Evolutionary conservation across 2,888 invertebrate genomes (phyloP).

Genomic region (Ypsolopha scabrella): DNA sequence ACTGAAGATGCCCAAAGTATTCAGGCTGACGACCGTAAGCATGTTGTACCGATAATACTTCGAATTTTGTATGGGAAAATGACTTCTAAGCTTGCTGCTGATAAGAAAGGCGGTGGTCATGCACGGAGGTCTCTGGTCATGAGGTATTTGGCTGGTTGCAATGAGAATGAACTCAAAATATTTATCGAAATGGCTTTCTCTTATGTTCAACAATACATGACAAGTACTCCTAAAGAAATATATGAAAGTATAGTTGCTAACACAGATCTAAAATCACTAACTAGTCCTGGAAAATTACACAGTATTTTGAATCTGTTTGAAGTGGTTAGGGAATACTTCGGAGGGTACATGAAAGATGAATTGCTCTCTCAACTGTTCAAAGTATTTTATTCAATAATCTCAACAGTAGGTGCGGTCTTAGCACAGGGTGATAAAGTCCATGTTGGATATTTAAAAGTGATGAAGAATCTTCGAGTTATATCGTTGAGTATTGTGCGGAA

Average conservation of each 20-base stretch:
- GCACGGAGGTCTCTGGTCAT: slow-evolving; percentile 77
- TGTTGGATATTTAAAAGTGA: slow-evolving; percentile 71
- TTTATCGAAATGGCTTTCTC: slow-evolving; percentile 90
- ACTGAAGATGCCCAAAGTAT: slow-evolving; percentile 78
- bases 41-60: slow-evolving; percentile 81
- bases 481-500: slow-evolving; percentile 74
- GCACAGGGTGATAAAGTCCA: slow-evolving; percentile 67
- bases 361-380: slow-evolving; percentile 78
- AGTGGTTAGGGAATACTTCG: slow-evolving; percentile 84
- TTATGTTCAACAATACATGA: slow-evolving; percentile 69
- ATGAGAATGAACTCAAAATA: slow-evolving; percentile 80
- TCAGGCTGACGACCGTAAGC: slow-evolving; percentile 78
- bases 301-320: slow-evolving; percentile 81
- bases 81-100: slow-evolving; percentile 79
- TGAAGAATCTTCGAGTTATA: slow-evolving; percentile 75
- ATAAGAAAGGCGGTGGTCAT: slow-evolving; percentile 79
- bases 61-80: slow-evolving; percentile 91
- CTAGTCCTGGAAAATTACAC: slow-evolving; percentile 76
- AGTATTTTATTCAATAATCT: slow-evolving; percentile 77
- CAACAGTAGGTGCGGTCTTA: slow-evolving; percentile 74
- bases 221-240: slow-evolving; percentile 65
- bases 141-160: slow-evolving; percentile 89
- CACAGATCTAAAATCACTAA: slow-evolving; percentile 72
- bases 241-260: slow-evolving; percentile 47
- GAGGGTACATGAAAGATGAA: slow-evolving; percentile 77